Evolutionary conservation across 2,113 vertebrate genomes (phyloP).

Genomic region (Emydocephalus ijimae): DNA sequence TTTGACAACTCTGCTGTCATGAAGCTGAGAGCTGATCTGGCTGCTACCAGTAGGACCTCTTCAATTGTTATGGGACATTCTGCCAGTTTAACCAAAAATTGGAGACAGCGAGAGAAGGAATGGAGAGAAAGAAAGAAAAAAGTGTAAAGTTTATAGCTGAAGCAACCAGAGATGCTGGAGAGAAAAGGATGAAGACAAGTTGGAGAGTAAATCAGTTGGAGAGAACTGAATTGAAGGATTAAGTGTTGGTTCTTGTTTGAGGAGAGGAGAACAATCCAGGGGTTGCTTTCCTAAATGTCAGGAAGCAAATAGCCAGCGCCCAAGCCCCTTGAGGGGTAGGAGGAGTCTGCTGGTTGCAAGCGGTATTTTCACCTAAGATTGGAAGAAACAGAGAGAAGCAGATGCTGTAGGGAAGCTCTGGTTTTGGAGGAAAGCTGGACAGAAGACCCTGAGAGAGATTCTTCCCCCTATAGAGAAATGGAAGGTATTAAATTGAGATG

Average conservation of each 20-base stretch:
- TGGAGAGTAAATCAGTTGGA: background rate
- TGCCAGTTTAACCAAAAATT: background rate
- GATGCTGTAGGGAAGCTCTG: background rate
- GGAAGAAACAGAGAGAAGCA: background rate
- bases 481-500: background rate
- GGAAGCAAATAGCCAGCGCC: background rate
- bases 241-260: background rate
- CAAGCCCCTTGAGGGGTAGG: background rate
- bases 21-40: background rate
- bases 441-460: background rate
- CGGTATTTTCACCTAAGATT: background rate
- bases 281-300: background rate
- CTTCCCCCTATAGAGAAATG: background rate
- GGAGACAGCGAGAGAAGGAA: background rate
- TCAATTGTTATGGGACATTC: background rate
- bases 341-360: background rate
- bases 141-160: background rate
- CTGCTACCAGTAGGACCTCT: no score
- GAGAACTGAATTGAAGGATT: background rate
- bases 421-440: background rate
- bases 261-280: background rate
- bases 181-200: background rate
- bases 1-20: background rate
- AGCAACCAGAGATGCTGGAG: background rate
- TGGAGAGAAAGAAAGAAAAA: background rate